Conservation (phyloP, 2,113 vertebrate species). For the Labeo rohita region DNA sequence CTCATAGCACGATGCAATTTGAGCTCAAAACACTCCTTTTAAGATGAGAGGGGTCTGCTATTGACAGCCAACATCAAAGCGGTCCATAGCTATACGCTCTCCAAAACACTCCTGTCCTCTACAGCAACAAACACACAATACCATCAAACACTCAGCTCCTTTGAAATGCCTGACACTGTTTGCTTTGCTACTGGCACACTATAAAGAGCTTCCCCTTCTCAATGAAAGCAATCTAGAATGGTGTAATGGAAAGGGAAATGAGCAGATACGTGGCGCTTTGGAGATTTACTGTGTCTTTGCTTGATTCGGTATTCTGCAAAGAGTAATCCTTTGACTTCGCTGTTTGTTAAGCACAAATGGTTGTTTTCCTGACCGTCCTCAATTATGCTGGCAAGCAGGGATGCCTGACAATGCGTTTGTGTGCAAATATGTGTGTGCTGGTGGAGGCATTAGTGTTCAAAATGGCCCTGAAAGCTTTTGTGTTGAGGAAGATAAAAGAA, state of each 20-base stretch:
- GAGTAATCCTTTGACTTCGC: conserved; percentile 15
- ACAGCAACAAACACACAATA: conserved; percentile 75
- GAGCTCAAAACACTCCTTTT: conserved; percentile 58
- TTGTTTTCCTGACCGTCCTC: conserved; percentile 2
- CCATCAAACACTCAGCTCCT: conserved; percentile 73
- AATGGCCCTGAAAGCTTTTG: conserved; percentile 30
- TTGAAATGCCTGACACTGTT: conserved; percentile 76
- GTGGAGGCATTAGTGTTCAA: conserved; percentile 1
- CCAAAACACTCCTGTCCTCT: conserved; percentile 44
- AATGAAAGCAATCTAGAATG: conserved; percentile 76
- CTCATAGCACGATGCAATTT: conserved; percentile 64
- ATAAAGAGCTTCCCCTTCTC: conserved; percentile 65
- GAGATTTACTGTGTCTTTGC: conserved; percentile 43
- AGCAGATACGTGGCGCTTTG: conserved; percentile 70
- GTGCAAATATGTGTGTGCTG: conserved; percentile 8
- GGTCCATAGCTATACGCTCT: conserved; percentile 52
- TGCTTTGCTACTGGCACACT: conserved; percentile 71
- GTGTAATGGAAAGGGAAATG: conserved; percentile 75
- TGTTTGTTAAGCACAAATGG: conserved; percentile 34
- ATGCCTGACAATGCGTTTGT: background rate
- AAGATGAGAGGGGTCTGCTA: conserved; percentile 58
- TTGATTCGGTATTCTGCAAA: background rate
- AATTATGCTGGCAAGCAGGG: background rate
- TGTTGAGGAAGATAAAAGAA: conserved; percentile 47
- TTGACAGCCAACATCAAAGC: conserved; percentile 76